Conservation (phyloP, 2,888 invertebrate genomes). For the Temnothorax rugatulus region DNA sequence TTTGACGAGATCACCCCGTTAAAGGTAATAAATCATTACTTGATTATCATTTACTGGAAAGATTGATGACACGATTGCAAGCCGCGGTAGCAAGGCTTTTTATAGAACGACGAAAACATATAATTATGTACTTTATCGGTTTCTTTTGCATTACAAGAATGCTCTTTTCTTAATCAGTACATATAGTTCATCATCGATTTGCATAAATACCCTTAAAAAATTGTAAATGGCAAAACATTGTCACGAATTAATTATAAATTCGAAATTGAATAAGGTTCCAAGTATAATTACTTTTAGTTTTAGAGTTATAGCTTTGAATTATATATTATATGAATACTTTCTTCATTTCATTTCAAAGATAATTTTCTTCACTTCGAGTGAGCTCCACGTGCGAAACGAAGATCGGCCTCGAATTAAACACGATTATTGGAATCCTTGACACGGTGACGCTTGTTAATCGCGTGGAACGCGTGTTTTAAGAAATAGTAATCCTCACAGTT, state of each 20-base stretch:
- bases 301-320: neutral
- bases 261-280: neutral
- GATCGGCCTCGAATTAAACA: constrained; percentile 71
- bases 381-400: constrained; percentile 52
- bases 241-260: neutral
- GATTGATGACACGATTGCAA: constrained; percentile 24
- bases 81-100: neutral
- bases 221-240: neutral
- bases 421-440: constrained; percentile 57
- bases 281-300: neutral
- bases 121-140: neutral
- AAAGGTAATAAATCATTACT: constrained; percentile 24
- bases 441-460: constrained; percentile 36
- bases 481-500: constrained; percentile 57
- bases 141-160: neutral
- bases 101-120: neutral
- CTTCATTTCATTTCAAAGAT: neutral
- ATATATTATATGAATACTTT: neutral
- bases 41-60: constrained; percentile 23
- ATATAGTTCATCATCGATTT: neutral
- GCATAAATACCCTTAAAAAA: neutral
- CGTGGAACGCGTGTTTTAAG: constrained; percentile 53
- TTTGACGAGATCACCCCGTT: constrained; percentile 37
- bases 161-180: neutral
- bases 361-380: constrained; percentile 28